These are phyloP conservation scores for Sinodicranocentrus sp. DNA, from an alignment of 2,888 invertebrate genomes.

Conservation along the genomic window DNA sequence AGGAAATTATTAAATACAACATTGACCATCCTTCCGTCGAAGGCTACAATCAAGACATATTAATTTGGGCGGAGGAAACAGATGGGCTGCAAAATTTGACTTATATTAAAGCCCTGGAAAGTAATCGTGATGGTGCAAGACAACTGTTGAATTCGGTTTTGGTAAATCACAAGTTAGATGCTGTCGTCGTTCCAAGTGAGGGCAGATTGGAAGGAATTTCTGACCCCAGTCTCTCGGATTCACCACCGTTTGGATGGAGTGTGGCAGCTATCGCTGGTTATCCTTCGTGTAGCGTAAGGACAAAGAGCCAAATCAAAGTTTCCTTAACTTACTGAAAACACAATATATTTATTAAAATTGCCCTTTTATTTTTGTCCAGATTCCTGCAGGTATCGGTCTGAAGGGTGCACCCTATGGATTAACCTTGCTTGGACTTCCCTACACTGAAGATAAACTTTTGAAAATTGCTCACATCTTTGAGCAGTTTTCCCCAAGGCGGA, in stretches of 20 bases:
- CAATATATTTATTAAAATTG: slow-evolving; percentile 7
- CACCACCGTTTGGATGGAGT: slow-evolving; percentile 32
- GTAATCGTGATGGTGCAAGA: slow-evolving; percentile 33
- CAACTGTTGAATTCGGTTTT: slow-evolving; percentile 26
- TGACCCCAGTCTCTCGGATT: slow-evolving; percentile 11
- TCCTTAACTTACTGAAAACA: neutral
- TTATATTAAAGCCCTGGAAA: slow-evolving; percentile 33
- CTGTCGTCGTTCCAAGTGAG: slow-evolving; percentile 53
- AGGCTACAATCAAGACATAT: slow-evolving; percentile 50
- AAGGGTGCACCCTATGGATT: slow-evolving; percentile 65
- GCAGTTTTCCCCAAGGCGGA: slow-evolving; percentile 5
- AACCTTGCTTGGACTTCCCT: slow-evolving; percentile 56
- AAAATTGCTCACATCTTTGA: slow-evolving; percentile 53
- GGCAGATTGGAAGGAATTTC: neutral
- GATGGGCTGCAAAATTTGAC: slow-evolving; percentile 56
- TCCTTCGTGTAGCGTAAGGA: slow-evolving; percentile 33
- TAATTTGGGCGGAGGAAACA: slow-evolving; percentile 57
- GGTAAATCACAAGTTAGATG: slow-evolving; percentile 38
- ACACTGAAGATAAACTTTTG: slow-evolving; percentile 52
- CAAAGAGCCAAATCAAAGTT: too few species aligned
- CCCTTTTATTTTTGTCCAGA: slow-evolving; percentile 30
- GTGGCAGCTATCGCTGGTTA: slow-evolving; percentile 58
- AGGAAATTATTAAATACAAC: slow-evolving; percentile 66
- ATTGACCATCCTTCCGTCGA: slow-evolving; percentile 40
- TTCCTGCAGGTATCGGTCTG: slow-evolving; percentile 66